phyloP scores from a whole-genome alignment of 2,888 invertebrate species.

The Cryptus viduatorius region DNA sequence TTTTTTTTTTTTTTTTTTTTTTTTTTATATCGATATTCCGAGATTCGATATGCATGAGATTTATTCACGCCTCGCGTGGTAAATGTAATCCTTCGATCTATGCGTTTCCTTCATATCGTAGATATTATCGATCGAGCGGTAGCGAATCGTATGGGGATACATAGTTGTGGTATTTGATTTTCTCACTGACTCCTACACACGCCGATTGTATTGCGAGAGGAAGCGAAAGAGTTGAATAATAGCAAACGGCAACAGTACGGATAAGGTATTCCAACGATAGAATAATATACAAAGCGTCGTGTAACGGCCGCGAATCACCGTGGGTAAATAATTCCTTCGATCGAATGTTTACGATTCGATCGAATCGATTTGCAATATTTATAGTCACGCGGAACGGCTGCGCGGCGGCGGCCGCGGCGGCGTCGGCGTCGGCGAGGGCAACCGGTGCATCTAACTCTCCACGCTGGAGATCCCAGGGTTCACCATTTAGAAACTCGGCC shows the following conservation, averaged over 20 bases:
- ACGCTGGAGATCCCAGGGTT: conserved; percentile 8
- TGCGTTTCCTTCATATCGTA: background rate
- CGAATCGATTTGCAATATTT: conserved; percentile 75
- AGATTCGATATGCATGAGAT: background rate
- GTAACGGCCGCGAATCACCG: conserved; percentile 42
- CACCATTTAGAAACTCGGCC: conserved; percentile 45
- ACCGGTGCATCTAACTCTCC: conserved; percentile 38
- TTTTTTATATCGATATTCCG: background rate
- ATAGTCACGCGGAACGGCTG: conserved; percentile 68
- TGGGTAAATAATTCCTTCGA: conserved; percentile 25
- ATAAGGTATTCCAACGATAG: conserved; percentile 2
- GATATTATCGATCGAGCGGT: conserved; percentile 16
- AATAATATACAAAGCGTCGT: conserved; percentile 34
- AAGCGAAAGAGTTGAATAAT: background rate
- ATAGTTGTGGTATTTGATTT: background rate
- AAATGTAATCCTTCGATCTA: conserved; percentile 6
- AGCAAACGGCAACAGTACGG: background rate
- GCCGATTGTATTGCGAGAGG: background rate
- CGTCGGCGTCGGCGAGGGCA: conserved; percentile 20
- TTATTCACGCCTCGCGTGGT: background rate
- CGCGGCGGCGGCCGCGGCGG: conserved; percentile 13
- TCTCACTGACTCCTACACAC: conserved; percentile 4
- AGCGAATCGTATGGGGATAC: background rate
- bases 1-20: background rate
- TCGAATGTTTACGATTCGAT: conserved; percentile 73